phyloP scores from a whole-genome alignment of 2,888 invertebrate species.

The Noctuana brunneofusca region DNA sequence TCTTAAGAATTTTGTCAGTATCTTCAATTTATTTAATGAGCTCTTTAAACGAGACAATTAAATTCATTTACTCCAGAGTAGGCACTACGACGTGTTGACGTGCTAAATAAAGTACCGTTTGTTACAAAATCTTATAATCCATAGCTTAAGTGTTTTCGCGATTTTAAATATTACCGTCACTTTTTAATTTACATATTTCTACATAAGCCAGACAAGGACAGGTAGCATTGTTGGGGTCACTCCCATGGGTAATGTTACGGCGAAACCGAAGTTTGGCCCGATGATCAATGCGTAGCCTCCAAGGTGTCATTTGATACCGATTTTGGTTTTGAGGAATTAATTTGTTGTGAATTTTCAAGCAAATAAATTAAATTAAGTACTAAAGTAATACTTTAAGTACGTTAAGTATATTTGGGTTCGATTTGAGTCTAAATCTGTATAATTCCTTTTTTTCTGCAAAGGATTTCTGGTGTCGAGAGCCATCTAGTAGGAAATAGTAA shows the following conservation, averaged over 20 bases:
- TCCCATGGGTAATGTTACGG: conserved; percentile 72
- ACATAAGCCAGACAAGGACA: conserved; percentile 56
- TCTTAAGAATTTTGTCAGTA: conserved; percentile 6
- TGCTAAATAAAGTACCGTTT: not conserved
- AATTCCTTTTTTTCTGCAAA: too few relatives aligned
- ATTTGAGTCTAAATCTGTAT: too few relatives aligned
- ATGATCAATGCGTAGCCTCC: conserved; percentile 72
- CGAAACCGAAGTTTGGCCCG: conserved; percentile 68
- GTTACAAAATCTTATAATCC: not conserved
- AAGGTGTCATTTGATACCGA: conserved; percentile 70
- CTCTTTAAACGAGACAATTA: conserved; percentile 10
- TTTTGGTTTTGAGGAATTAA: conserved; percentile 50
- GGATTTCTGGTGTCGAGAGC: too few relatives aligned
- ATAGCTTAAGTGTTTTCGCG: not conserved
- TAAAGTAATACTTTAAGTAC: not conserved
- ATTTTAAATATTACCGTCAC: not conserved
- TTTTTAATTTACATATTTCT: conserved; percentile 9
- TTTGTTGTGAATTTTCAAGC: conserved; percentile 9
- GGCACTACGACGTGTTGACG: not conserved
- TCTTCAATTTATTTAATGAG: conserved; percentile 1
- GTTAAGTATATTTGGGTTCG: not conserved
- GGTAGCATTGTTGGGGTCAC: conserved; percentile 53
- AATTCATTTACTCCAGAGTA: conserved; percentile 10
- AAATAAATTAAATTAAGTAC: conserved; percentile 4
- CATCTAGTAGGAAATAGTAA: too few relatives aligned